Conservation (phyloP, 2,797 vertebrate species). For the Mergus octosetaceus region DNA sequence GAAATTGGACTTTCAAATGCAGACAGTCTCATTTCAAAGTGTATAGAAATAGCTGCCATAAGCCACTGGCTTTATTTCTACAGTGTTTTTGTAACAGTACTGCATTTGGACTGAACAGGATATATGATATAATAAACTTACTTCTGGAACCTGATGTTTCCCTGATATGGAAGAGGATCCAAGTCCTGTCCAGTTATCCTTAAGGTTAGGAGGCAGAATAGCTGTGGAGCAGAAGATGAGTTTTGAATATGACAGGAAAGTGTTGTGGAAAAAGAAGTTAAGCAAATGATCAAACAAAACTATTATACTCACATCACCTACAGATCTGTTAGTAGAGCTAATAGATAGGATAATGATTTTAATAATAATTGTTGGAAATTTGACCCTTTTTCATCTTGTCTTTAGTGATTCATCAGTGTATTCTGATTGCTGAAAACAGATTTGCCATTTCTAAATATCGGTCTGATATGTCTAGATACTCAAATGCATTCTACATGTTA, state of each 20-base stretch:
- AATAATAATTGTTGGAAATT: neutral
- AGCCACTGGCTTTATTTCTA: conserved; percentile 25
- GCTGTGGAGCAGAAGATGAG: neutral
- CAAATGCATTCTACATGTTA: neutral
- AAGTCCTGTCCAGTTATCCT: neutral
- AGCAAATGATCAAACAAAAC: neutral
- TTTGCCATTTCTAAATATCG: neutral
- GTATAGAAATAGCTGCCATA: conserved; percentile 18
- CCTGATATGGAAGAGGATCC: neutral
- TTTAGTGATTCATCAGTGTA: neutral
- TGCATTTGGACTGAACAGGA: neutral
- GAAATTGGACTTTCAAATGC: conserved; percentile 38
- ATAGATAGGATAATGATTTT: neutral
- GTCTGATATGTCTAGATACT: neutral
- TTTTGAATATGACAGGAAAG: neutral
- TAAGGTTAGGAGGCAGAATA: neutral
- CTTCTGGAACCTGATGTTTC: neutral
- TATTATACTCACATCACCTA: neutral
- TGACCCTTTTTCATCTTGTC: neutral
- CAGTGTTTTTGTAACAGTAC: neutral
- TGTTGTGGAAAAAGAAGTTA: neutral
- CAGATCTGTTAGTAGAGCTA: neutral
- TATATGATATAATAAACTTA: conserved; percentile 31
- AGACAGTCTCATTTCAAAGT: conserved; percentile 24
- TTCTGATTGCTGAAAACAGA: neutral